phyloP scores from a whole-genome alignment of 1,140 invertebrate genomes.

The Rhynchophorus ferrugineus region DNA sequence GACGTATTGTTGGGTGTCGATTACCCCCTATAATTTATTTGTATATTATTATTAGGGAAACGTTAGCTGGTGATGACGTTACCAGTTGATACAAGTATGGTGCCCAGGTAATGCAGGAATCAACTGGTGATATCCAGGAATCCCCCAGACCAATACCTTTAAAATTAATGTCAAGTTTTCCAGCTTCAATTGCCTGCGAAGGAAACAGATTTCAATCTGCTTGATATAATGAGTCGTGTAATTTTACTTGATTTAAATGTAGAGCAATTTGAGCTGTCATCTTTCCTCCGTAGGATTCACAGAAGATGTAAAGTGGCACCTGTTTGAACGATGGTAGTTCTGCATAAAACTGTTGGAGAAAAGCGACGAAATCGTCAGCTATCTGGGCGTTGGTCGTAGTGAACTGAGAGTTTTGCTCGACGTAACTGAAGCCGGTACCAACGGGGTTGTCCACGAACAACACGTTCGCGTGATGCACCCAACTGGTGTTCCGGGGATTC shows the following conservation, averaged over 20 bases:
- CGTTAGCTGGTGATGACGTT: no score
- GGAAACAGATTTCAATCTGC: neutral
- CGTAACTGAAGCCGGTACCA: constrained; percentile 81
- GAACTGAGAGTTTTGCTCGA: constrained; percentile 49
- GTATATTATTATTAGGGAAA: neutral
- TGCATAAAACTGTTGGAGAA: constrained; percentile 58
- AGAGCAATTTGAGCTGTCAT: constrained; percentile 75
- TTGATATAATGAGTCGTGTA: neutral
- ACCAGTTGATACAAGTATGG: constrained; percentile 62
- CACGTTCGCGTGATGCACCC: constrained; percentile 69
- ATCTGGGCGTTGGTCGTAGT: constrained; percentile 65
- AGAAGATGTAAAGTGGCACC: constrained; percentile 72
- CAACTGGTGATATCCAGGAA: constrained; percentile 78
- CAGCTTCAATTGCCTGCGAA: constrained; percentile 53
- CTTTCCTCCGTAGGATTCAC: constrained; percentile 84
- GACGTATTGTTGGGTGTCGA: constrained; percentile 52
- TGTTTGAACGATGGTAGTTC: constrained; percentile 57
- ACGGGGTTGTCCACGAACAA: constrained; percentile 86
- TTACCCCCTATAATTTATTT: constrained; percentile 46
- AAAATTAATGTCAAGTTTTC: constrained; percentile 61
- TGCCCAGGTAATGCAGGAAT: constrained; percentile 72
- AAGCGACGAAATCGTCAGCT: constrained; percentile 65
- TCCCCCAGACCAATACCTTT: constrained; percentile 73
- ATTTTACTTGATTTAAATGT: constrained; percentile 50
- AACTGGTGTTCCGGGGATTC: constrained; percentile 59